A percentile compares a stretch with the other conserved stretches of the same genome.
These are phyloP conservation scores for Rhipidura dahli DNA, from an alignment of 2,113 vertebrate species.

Conservation along the genomic window DNA sequence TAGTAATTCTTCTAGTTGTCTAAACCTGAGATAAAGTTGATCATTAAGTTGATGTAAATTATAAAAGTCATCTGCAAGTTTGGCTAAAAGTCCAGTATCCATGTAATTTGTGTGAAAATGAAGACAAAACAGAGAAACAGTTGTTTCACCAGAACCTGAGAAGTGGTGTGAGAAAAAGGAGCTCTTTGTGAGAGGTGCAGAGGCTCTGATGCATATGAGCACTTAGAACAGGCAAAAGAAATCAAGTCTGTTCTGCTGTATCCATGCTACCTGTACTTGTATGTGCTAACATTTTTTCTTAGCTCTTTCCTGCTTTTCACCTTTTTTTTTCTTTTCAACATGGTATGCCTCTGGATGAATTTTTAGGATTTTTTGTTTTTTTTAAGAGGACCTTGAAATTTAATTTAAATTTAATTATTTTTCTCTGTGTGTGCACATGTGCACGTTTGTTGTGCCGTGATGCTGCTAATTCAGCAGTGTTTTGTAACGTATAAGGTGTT, in stretches of 20 bases:
- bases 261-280: not conserved
- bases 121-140: not conserved
- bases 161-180: not conserved
- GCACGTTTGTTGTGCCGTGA: not conserved
- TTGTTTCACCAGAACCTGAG: not conserved
- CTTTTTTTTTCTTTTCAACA: not conserved
- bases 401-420: not conserved
- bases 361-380: not conserved
- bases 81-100: not conserved
- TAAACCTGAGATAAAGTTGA: not conserved
- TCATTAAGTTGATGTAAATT: not conserved
- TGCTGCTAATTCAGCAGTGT: not conserved
- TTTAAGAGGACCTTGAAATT: not conserved
- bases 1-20: not conserved
- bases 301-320: not conserved
- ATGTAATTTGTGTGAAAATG: not conserved
- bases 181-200: not conserved
- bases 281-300: not conserved
- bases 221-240: not conserved
- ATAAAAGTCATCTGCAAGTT: not conserved
- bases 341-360: not conserved
- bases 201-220: not conserved
- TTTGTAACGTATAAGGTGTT: not conserved
- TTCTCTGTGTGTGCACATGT: accelerated
- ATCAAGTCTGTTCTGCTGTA: not conserved